Conservation (phyloP, 1,140 invertebrate species). For the Drosophila bipectinata region DNA sequence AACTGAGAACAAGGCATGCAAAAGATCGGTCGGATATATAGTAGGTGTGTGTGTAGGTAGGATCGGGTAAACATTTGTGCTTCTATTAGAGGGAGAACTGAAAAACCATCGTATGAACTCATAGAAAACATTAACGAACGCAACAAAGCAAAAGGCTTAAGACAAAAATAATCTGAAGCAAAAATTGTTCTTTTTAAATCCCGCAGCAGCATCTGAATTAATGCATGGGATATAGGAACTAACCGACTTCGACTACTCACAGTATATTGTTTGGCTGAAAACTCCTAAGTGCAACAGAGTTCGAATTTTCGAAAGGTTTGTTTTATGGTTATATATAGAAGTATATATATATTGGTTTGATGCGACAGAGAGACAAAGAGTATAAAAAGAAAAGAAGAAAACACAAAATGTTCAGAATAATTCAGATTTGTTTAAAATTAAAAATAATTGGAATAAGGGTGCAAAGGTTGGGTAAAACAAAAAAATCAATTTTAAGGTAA, state of each 20-base stretch:
- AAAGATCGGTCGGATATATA: slow-evolving; percentile 16
- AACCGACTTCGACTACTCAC: slow-evolving; percentile 73
- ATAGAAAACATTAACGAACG: slow-evolving; percentile 46
- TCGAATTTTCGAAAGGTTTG: slow-evolving; percentile 40
- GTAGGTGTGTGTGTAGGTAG: slow-evolving; percentile 6
- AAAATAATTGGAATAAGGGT: slow-evolving; percentile 18
- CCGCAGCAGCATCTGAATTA: slow-evolving; percentile 28
- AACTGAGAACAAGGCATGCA: slow-evolving; percentile 41
- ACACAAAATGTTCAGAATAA: slow-evolving; percentile 52
- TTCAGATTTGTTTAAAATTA: slow-evolving; percentile 34
- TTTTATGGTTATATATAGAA: slow-evolving; percentile 26
- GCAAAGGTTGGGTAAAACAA: background rate
- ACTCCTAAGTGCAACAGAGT: slow-evolving; percentile 75
- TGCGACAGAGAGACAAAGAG: slow-evolving; percentile 44
- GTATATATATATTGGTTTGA: slow-evolving; percentile 32
- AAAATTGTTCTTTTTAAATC: slow-evolving; percentile 26
- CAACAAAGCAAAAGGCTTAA: slow-evolving; percentile 58
- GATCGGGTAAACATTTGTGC: slow-evolving; percentile 7
- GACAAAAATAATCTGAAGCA: slow-evolving; percentile 49
- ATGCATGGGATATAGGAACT: slow-evolving; percentile 44
- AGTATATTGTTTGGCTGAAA: slow-evolving; percentile 84
- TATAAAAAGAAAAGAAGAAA: slow-evolving; percentile 73
- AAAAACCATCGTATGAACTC: slow-evolving; percentile 13
- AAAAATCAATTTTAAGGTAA: background rate
- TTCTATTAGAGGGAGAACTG: slow-evolving; percentile 14